phyloP scores from a whole-genome alignment of 2,113 vertebrate species.

The Corythornis madagascariensis region DNA sequence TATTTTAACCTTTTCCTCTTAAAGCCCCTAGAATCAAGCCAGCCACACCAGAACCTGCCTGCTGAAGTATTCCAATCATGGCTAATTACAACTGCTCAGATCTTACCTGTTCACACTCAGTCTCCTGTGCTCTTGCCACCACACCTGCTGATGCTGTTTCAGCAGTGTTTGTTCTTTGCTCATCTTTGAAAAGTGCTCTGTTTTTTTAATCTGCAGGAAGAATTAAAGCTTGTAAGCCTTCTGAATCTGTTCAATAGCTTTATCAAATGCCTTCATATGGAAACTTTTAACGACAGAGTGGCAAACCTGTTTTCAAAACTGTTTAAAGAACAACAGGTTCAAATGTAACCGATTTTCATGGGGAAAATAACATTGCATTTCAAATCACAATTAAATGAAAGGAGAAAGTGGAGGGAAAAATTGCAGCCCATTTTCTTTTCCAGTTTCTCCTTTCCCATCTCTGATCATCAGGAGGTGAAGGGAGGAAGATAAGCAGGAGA shows the following conservation, averaged over 20 bases:
- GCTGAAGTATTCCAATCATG: not conserved
- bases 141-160: conserved; percentile 88
- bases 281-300: not conserved
- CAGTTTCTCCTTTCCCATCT: not conserved
- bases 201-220: conserved; percentile 81
- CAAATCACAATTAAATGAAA: conserved; percentile 4
- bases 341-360: not conserved
- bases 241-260: not conserved
- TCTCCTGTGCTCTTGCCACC: conserved; percentile 84
- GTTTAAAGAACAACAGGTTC: not conserved
- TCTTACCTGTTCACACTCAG: conserved; percentile 84
- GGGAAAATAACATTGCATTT: not conserved
- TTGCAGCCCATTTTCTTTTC: not conserved
- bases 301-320: not conserved
- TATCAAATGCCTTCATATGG: not conserved
- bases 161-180: conserved; percentile 84
- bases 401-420: not conserved
- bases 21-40: not conserved
- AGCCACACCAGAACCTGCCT: not conserved
- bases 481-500: not conserved
- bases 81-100: not conserved
- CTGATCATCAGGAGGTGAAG: not conserved
- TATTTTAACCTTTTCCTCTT: not conserved
- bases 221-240: not conserved
- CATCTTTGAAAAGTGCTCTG: conserved; percentile 79